Conservation (phyloP, 1,140 invertebrate genomes). For the Tenebrio molitor region DNA sequence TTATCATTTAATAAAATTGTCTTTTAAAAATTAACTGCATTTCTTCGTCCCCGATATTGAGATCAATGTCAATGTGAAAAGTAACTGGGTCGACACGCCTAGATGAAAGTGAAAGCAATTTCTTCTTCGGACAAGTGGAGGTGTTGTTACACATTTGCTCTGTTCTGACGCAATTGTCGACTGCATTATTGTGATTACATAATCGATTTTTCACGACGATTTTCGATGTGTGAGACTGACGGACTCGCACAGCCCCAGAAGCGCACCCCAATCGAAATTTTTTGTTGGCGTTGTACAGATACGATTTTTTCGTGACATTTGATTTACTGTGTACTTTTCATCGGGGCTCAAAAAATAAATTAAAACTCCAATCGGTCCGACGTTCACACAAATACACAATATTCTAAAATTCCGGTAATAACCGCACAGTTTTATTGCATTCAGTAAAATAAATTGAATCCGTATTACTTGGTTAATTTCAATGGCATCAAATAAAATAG, state of each 20-base stretch:
- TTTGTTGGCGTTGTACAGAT: no score
- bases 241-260: no score
- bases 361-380: background rate
- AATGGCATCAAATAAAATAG: slow-evolving; percentile 9
- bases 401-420: slow-evolving; percentile 12
- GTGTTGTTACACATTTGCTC: slow-evolving; percentile 16
- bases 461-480: slow-evolving; percentile 19
- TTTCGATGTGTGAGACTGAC: no score
- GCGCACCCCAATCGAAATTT: no score
- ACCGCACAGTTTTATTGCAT: slow-evolving; percentile 11
- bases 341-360: slow-evolving; percentile 1
- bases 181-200: background rate
- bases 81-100: slow-evolving; percentile 31
- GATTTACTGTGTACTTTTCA: slow-evolving; percentile 11
- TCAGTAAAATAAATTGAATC: slow-evolving; percentile 18
- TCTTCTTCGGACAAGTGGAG: slow-evolving; percentile 27
- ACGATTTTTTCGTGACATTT: background rate
- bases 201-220: no score
- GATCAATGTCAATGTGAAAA: slow-evolving; percentile 41
- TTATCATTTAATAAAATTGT: slow-evolving; percentile 18
- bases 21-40: background rate
- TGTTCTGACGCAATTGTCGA: background rate
- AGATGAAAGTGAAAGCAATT: slow-evolving; percentile 42
- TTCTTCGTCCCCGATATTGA: slow-evolving; percentile 22
- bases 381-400: slow-evolving; percentile 4